Evolutionary conservation across 1,140 invertebrate genomes (phyloP).

Genomic region (Orussus abietinus): DNA sequence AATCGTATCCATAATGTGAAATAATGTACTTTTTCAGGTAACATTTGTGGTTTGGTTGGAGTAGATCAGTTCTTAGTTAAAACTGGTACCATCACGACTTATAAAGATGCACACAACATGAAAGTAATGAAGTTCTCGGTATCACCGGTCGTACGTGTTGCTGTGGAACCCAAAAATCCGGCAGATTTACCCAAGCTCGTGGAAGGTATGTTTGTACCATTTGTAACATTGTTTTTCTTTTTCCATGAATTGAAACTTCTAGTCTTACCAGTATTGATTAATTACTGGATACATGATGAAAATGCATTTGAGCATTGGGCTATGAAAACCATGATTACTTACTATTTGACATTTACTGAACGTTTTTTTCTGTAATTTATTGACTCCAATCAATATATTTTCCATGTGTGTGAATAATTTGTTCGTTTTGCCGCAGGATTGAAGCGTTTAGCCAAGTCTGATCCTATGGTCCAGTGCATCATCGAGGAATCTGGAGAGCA

Average conservation of each 20-base stretch:
- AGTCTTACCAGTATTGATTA: too few relatives aligned
- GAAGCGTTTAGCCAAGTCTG: slow-evolving; percentile 97
- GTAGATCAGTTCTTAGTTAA: slow-evolving; percentile 99
- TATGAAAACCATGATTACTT: slow-evolving; percentile 44
- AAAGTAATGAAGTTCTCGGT: slow-evolving; percentile 98
- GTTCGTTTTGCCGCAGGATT: slow-evolving; percentile 64
- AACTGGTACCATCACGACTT: slow-evolving; percentile 98
- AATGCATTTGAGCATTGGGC: slow-evolving; percentile 46
- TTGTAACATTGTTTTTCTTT: slow-evolving; percentile 1
- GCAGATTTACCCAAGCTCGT: slow-evolving; percentile 98
- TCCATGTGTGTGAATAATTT: too few relatives aligned
- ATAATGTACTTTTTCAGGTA: slow-evolving; percentile 62
- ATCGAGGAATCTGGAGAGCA: slow-evolving; percentile 99
- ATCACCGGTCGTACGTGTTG: slow-evolving; percentile 97
- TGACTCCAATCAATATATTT: slow-evolving; percentile 4
- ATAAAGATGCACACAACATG: slow-evolving; percentile 99
- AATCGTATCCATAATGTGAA: too few relatives aligned
- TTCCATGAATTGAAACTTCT: slow-evolving; percentile 2
- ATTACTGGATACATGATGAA: slow-evolving; percentile 33
- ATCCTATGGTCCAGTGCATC: slow-evolving; percentile 99
- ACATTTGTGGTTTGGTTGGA: slow-evolving; percentile 99
- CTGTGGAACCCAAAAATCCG: slow-evolving; percentile 98
- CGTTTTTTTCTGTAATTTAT: slow-evolving; percentile 11
- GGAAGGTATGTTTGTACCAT: slow-evolving; percentile 62
- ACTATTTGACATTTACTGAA: slow-evolving; percentile 25